Evolutionary conservation across 2,797 vertebrate genomes (phyloP).

Genomic region (Tangara arthus): DNA sequence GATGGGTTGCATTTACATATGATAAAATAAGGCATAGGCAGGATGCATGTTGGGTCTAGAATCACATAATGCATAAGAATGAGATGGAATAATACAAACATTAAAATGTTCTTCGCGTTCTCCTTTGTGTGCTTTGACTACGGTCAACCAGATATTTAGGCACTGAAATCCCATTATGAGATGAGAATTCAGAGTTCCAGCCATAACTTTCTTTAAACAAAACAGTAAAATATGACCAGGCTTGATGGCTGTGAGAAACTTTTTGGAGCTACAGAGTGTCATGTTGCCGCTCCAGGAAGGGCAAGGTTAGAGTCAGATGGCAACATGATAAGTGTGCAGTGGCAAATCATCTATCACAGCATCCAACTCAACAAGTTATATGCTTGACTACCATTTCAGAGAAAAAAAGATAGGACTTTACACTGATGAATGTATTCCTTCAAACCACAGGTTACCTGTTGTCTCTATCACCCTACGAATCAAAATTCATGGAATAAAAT

Average conservation of each 20-base stretch:
- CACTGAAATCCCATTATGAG: neutral
- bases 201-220: neutral
- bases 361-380: neutral
- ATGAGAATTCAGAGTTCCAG: neutral
- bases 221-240: neutral
- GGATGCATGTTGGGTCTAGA: neutral
- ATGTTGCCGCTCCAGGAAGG: neutral
- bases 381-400: neutral
- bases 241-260: neutral
- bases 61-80: neutral
- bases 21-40: neutral
- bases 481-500: neutral
- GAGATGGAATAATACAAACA: neutral
- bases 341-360: neutral
- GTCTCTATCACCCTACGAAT: neutral
- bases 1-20: conserved; percentile 7
- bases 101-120: neutral
- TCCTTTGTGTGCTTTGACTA: neutral
- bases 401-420: neutral
- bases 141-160: neutral
- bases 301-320: neutral
- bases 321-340: neutral
- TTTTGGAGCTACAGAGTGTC: neutral
- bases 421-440: neutral
- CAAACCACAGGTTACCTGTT: neutral